These are phyloP conservation scores for Strongylocentrotus purpuratus DNA, from an alignment of 35 echinoderm and acorn worm genomes.

Conservation along the genomic window DNA sequence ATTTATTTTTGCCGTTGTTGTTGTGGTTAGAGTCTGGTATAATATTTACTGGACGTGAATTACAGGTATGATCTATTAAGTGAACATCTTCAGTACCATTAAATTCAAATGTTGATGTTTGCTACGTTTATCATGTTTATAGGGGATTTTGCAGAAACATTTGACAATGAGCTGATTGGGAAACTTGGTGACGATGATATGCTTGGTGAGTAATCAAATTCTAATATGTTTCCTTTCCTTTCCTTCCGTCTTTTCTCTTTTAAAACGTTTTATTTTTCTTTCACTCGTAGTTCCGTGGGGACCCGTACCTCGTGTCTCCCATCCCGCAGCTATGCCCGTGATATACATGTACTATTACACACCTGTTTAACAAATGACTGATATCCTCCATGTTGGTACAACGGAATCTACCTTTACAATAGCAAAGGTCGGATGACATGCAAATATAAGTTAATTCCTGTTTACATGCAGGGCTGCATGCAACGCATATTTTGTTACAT, in stretches of 20 bases:
- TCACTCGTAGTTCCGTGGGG: constrained; percentile 71
- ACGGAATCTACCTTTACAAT: too few species aligned
- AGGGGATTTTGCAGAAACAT: background rate
- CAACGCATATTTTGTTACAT: too few species aligned
- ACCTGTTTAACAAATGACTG: too few species aligned
- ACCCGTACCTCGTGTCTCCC: constrained; percentile 57
- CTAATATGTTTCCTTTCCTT: background rate
- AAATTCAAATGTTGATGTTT: too few species aligned
- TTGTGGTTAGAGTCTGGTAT: too few species aligned
- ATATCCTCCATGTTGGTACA: too few species aligned
- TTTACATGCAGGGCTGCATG: too few species aligned
- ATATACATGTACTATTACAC: background rate
- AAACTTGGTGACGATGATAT: background rate
- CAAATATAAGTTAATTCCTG: too few species aligned
- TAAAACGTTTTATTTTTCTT: background rate
- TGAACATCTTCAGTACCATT: too few species aligned
- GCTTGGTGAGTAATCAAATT: background rate
- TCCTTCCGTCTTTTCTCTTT: background rate
- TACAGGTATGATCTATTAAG: too few species aligned
- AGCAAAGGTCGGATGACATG: constrained; percentile 59
- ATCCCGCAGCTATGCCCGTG: constrained; percentile 36
- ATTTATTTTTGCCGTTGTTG: too few species aligned
- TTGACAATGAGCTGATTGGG: background rate
- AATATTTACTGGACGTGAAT: too few species aligned
- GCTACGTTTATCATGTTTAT: background rate